These are phyloP conservation scores for Pollenia labialis DNA, from an alignment of 2,888 invertebrate genomes.

Conservation along the genomic window DNA sequence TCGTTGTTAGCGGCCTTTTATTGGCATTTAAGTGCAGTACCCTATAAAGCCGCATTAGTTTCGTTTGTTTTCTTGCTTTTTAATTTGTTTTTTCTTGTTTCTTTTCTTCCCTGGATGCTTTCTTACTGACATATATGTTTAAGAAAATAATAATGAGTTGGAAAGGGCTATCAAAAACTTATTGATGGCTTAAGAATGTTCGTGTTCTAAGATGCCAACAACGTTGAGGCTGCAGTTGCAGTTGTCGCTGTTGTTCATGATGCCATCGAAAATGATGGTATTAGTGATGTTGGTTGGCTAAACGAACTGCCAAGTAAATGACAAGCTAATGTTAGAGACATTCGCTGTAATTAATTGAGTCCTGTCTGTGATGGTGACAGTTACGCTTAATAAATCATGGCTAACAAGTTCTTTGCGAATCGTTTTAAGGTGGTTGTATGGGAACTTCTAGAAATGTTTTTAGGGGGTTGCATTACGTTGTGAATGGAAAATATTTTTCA, in stretches of 20 bases:
- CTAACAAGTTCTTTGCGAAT: constrained; percentile 1
- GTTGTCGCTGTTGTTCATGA: not conserved
- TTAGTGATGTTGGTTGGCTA: constrained; percentile 64
- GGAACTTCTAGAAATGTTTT: constrained; percentile 11
- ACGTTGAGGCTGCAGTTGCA: not conserved
- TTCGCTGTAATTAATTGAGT: constrained; percentile 70
- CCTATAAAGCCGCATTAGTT: constrained; percentile 23
- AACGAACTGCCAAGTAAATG: constrained; percentile 46
- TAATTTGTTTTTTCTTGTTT: constrained; percentile 29
- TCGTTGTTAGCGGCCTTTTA: constrained; percentile 36
- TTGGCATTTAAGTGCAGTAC: not conserved
- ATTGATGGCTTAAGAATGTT: constrained; percentile 62
- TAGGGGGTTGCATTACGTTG: not conserved
- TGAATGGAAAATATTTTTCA: not conserved
- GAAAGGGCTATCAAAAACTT: constrained; percentile 7
- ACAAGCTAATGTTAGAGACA: constrained; percentile 63
- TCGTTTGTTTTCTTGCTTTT: constrained; percentile 30
- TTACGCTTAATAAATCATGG: constrained; percentile 52
- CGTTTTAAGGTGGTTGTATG: constrained; percentile 21
- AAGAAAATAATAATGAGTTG: constrained; percentile 16
- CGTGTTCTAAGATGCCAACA: constrained; percentile 35
- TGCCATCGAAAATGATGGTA: constrained; percentile 29
- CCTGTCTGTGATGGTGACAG: constrained; percentile 59
- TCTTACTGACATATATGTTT: constrained; percentile 53
- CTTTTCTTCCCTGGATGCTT: not conserved